Base-by-base conservation (phyloP, 2,797 vertebrate genomes). In the Gephyroberyx darwinii region DNA sequence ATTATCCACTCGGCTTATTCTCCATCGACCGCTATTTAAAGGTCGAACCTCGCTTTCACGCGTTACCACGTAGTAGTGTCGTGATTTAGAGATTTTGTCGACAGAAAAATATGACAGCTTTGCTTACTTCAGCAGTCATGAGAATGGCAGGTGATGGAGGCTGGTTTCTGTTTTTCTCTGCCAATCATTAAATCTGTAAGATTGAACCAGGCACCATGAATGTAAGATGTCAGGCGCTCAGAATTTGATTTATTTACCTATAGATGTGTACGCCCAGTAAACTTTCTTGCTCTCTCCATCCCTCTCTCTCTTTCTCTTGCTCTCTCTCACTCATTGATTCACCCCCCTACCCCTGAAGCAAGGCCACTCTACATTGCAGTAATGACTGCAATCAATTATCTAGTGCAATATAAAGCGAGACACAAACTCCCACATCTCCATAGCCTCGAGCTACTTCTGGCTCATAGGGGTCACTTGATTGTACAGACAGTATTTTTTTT, bases 361-460 rank as follows among this genome's bases (percentile, higher is more conserved):
- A 91, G 89, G 90, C 90, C 84, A 89, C 65, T 65, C 72, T 13
- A 14, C 20, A 8, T 64, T 39, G 53, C 80, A 22, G 80, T 90
- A 86, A 92, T 85, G 82, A 89, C 82, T 66, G 77, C 80, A 77
- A 90, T 91, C 88, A 91, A 90, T 90, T 91, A 88, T 67, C 19
- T 45, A 63, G 52, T 20, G 77, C 79, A 69, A 81, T 84, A 83
- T 74, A 77, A 86, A 84, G 81, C 56, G 20, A 65, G 65, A 71
- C 45, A n/a, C 53, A 76, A 77, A 74, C 84, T 63, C 86, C 75
- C 78, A 84, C 83, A 53, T 81, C 74, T 73, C 70, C 65, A 66
- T 10, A 66, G 71, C 79, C 71, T 71, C 4, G 1, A 70, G 86
- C 74, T 43, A 56, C 47, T 69, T 48, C 52, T 5, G 1, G 50